Evolutionary conservation across 2,113 vertebrate genomes (phyloP), one percentile per base, ranked within the genome.

Genomic region (Ornithorhynchus anatinus): DNA sequence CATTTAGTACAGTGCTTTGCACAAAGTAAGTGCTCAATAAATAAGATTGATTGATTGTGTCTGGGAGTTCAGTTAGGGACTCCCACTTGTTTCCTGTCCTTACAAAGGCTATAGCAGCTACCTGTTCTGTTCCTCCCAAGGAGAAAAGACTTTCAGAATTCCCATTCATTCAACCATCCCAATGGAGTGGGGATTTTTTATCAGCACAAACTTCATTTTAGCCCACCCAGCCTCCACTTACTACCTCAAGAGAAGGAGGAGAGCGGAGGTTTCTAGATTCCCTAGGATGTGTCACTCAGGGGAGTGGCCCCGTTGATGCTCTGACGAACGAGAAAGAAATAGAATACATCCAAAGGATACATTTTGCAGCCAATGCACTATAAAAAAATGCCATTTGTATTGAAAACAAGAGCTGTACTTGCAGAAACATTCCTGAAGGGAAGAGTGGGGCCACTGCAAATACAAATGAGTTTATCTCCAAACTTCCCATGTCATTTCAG

Each of bases 211-310:
- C n/a, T n/a, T n/a, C n/a, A n/a, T n/a, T n/a, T n/a, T n/a, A n/a
- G n/a, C n/a, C n/a, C 42, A 57, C 16, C 66, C 79, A 82, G 0
- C 4, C 4, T 75, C 42, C 14, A 20, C 4, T 66, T 64, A 50
- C 50, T 77, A 42, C 27, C 62, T 60, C 9, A 75, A 33, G 54
- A 53, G 32, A 53, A 23, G 69, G 66, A 80, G 47, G 72, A 69
- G 61, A 25, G 59, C 37, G 27, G 45, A 42, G 47, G 65, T 77
- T 75, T 37, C 35, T 45, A 19, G 17, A 57, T 44, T 50, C 73
- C 8, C 27, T 22, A 42, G 57, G n/a, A 63, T 39, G 69, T 61
- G 43, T 19, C 51, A 61, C 3, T 10, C 13, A 57, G 29, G 1
- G 6, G 0, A 0, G 0, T 64, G 20, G n/a, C 10, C n/a, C n/a